Evolutionary conservation across 2,888 invertebrate species (phyloP), one percentile per base, ranked within the genome.

Genomic region (Cynaeus angustus): DNA sequence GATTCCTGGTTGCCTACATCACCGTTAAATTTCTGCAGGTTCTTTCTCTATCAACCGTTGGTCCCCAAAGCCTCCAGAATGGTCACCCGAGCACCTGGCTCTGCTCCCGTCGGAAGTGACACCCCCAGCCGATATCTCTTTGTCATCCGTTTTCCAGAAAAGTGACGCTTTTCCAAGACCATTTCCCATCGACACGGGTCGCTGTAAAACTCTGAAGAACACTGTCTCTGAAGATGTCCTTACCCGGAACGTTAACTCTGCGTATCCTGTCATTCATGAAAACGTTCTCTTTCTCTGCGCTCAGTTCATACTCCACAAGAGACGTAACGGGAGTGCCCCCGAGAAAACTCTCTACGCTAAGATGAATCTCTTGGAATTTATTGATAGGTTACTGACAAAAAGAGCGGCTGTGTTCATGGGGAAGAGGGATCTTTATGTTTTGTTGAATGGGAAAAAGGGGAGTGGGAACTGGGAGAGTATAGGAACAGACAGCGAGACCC

Each of bases 261-360:
- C 1, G 89, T 92, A 92, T 80, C 92, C 92, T 0, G 72, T 92
- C 1, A 86, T 92, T 71, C 92, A 92, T 74, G 92, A 92, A 79
- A 86, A 90, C 55, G 89, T 89, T 6, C 72, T 92, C 1, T 83
- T 87, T 1, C 82, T 92, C 1, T 90, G 90, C 81, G 87, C 90
- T 4, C 86, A 88, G 68, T 92, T 91, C 82, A 84, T 92, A 56
- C 88, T 90, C 70, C 89, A 90, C 78, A 92, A 92, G 82, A 85
- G 83, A 38, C 72, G 79, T 7, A 66, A 73, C 70, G 82, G 81
- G 16, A 74, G 74, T 64, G 6, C 67, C 73, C 21, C 78, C 78
- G 76, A 83, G 73, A 77, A 74, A 61, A 13, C 66, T 1, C 48
- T 79, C 4, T 79, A 77, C 52, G 64, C 81, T 61, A 79, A 86